Base-by-base conservation (phyloP, 2,888 invertebrate genomes). In the Tenthredo livida region DNA sequence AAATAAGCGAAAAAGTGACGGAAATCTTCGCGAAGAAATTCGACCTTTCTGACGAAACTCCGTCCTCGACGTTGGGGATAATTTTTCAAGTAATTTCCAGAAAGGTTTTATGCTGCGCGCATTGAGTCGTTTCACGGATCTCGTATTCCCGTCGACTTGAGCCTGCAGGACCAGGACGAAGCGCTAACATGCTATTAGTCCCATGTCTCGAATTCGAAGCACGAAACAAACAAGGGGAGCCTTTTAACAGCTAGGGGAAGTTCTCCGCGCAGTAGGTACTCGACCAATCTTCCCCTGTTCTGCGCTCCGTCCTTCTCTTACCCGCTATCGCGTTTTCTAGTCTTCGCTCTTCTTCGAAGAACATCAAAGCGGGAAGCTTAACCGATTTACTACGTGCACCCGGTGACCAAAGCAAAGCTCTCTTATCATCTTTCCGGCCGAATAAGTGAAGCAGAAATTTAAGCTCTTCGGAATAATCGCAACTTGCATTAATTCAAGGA, bases 401-500 rank as follows among this genome's bases (percentile, higher is more conserved):
- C 54, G n/a, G 33, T 77, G 77, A 77, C 77, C 77, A 40, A 77
- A 54, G n/a, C 77, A 40, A 77, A 54, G n/a, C 54, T 12, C 72
- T 40, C 40, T 50, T 50, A 15, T 15, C 54, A 1, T 61, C 21
- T 2, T 21, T 21, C 58, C 21, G 61, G 7, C 25, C 10, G 6
- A 25, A 9, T 4, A 58, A 21, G 17, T 50, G 15, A 5, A 54
- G 17, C 17, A 54, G 17, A 54, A 54, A 54, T 54, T 54, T 54
- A 1, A 54, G 6, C 54, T 54, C 25, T 25, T 25, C 21, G 61
- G 4, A 25, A 61, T 21, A 10, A n/a, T 21, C n/a, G 1, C 0
- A 58, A 58, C 7, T 58, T 43, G 2, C 10, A 21, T 6, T 9
- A n/a, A 10, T 5, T n/a, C 2, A 58, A 21, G 1, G n/a, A 10